These are phyloP conservation scores for Macquaria ambigua DNA, from an alignment of 2,113 vertebrate genomes.

Conservation along the genomic window DNA sequence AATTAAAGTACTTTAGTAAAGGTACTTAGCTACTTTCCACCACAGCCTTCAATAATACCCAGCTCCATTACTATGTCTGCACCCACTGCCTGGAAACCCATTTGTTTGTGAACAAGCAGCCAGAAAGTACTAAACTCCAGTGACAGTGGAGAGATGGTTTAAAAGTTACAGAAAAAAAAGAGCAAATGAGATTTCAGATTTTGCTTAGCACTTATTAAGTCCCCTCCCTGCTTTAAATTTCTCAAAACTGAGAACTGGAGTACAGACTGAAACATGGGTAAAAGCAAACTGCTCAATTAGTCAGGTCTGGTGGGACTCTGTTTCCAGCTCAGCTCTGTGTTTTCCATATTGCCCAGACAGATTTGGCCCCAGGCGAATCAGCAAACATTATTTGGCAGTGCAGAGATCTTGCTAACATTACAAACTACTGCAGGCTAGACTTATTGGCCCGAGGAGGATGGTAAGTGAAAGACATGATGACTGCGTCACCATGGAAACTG, in stretches of 20 bases:
- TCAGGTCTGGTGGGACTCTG: slow-evolving; percentile 26
- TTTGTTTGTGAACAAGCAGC: slow-evolving; percentile 56
- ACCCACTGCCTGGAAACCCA: slow-evolving; percentile 52
- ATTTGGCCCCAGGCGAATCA: slow-evolving; percentile 61
- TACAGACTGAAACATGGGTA: slow-evolving; percentile 31
- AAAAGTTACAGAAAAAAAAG: slow-evolving; percentile 18
- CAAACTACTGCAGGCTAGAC: slow-evolving; percentile 58
- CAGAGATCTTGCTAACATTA: slow-evolving; percentile 43
- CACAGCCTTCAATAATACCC: slow-evolving; percentile 3
- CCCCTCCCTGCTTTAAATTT: slow-evolving; percentile 12
- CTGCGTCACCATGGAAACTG: slow-evolving; percentile 74
- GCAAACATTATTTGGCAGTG: slow-evolving; percentile 57
- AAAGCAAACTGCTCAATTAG: slow-evolving; percentile 64
- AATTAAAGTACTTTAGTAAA: not conserved
- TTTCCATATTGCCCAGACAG: slow-evolving; percentile 68
- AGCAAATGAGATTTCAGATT: slow-evolving; percentile 29
- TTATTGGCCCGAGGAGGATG: slow-evolving; percentile 48
- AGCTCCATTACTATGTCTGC: slow-evolving; percentile 41
- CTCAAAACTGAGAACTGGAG: slow-evolving; percentile 22
- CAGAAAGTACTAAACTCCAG: slow-evolving; percentile 28
- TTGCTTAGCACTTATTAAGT: slow-evolving; percentile 24
- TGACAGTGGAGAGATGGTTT: not conserved
- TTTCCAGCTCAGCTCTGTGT: slow-evolving; percentile 46
- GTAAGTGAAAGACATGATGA: slow-evolving; percentile 53
- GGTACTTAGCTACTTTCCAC: not conserved